Percentiles rank a stretch among this genome's conserved stretches.
Evolutionary conservation across 2,797 vertebrate species (phyloP).

Genomic region (Limnodromus scolopaceus): DNA sequence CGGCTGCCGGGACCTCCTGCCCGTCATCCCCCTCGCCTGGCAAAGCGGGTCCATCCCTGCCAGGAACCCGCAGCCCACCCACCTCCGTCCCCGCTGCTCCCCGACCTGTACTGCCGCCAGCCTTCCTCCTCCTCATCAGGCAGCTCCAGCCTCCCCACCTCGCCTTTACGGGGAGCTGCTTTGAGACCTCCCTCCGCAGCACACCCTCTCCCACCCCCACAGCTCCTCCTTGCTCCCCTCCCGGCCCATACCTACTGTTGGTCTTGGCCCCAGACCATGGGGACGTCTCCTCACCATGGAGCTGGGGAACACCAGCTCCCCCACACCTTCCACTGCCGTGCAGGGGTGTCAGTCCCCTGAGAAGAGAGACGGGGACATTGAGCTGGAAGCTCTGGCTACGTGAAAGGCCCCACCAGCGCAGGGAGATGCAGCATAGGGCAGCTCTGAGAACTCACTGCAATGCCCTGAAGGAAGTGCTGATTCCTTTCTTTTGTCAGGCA

Average conservation of each 20-base stretch:
- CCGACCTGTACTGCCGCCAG: not conserved
- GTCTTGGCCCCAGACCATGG: not conserved
- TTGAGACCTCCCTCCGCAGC: not conserved
- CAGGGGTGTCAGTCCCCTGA: accelerated
- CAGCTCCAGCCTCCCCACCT: not conserved
- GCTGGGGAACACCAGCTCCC: accelerated
- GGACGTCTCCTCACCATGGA: accelerated
- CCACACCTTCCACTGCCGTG: accelerated
- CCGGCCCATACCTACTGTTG: not conserved
- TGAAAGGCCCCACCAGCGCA: too few relatives aligned
- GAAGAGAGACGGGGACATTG: accelerated
- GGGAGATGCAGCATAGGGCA: too few relatives aligned
- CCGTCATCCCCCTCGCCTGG: accelerated
- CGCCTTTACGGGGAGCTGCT: not conserved
- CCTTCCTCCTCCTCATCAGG: not conserved
- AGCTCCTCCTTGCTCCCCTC: constrained; percentile 41
- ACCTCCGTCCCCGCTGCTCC: not conserved
- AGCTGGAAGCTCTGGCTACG: not conserved
- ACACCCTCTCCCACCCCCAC: constrained; percentile 48
- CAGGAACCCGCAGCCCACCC: not conserved
- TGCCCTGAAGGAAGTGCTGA: not conserved
- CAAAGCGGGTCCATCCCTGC: not conserved
- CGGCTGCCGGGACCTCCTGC: not conserved
- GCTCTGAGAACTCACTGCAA: not conserved
- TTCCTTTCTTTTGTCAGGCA: not conserved